Conservation (phyloP, 2,888 invertebrate species). For the Dione vanillae region DNA sequence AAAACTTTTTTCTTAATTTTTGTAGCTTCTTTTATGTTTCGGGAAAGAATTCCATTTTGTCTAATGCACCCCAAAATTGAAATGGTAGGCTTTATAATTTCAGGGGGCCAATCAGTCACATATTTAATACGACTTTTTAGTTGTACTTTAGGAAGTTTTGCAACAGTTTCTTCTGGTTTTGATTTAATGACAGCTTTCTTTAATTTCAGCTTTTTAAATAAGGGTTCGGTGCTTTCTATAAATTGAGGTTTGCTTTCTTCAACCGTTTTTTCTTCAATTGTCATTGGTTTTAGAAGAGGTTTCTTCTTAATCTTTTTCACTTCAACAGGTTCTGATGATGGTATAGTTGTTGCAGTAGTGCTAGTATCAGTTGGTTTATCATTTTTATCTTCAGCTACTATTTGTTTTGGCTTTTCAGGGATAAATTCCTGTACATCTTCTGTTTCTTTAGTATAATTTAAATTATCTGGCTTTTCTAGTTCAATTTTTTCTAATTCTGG, state of each 20-base stretch:
- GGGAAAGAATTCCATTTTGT: slow-evolving; percentile 87
- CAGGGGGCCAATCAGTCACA: slow-evolving; percentile 86
- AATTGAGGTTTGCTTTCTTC: slow-evolving; percentile 87
- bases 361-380: not conserved
- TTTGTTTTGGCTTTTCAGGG: slow-evolving; percentile 33
- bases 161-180: slow-evolving; percentile 70
- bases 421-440: slow-evolving; percentile 51
- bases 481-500: slow-evolving; percentile 77
- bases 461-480: slow-evolving; percentile 78
- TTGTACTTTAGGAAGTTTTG: slow-evolving; percentile 86
- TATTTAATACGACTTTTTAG: slow-evolving; percentile 88
- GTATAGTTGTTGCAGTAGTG: not conserved
- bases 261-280: slow-evolving; percentile 86
- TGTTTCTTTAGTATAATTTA: slow-evolving; percentile 48
- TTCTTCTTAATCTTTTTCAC: slow-evolving; percentile 38
- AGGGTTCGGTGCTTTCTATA: slow-evolving; percentile 84
- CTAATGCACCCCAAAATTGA: slow-evolving; percentile 83
- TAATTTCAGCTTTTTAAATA: slow-evolving; percentile 88
- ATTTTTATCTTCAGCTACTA: not conserved
- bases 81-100: slow-evolving; percentile 78
- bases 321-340: not conserved
- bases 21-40: slow-evolving; percentile 88
- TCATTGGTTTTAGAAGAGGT: slow-evolving; percentile 79
- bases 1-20: slow-evolving; percentile 85
- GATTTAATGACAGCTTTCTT: slow-evolving; percentile 84